Evolutionary conservation across 2,797 vertebrate species (phyloP), one percentile per base, ranked within the genome.

Genomic region (Pangasius krempfi): DNA sequence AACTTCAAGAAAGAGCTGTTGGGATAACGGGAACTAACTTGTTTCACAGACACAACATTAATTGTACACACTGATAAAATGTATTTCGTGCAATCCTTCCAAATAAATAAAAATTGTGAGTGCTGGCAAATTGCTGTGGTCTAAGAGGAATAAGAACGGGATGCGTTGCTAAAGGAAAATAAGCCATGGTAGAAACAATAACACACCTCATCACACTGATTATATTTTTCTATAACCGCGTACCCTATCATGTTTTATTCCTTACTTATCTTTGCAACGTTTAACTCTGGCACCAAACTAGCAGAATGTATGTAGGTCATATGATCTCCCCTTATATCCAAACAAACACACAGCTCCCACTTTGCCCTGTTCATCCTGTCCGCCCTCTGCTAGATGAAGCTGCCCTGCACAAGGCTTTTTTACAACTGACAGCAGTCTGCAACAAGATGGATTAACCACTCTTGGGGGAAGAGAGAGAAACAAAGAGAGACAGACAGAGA

Each of bases 371-470:
- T 88, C 68, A 82, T 30, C 54, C 52, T 66, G 22, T 86, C 44
- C 20, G 16, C n/a, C 56, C 68, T 73, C 56, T 76, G 58, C 78
- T 76, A 44, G 62, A 68, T 84, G 58, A 83, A 40, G 60, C 56
- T 64, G 58, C 44, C 7, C 30, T 83, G 40, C 27, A 73, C 52
- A 86, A 60, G 66, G 16, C 62, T 76, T 76, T 83, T 88, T 73
- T 37, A n/a, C 30, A 25, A 44, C 33, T 86, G 88, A 85, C 84
- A 88, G 54, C 87, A 89, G 85, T 86, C 56, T 72, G 84, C 54
- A 84, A 72, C 9, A 87, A 87, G 86, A 91, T 86, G 79, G 89
- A 88, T 85, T 78, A 72, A 70, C 22, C 70, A 44, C 70, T 33
- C 27, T 82, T 50, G 79, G 56, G 50, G 70, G 87, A 50, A 68